phyloP scores from a whole-genome alignment of 2,888 invertebrate genomes.

The Macroteleia sp. region DNA sequence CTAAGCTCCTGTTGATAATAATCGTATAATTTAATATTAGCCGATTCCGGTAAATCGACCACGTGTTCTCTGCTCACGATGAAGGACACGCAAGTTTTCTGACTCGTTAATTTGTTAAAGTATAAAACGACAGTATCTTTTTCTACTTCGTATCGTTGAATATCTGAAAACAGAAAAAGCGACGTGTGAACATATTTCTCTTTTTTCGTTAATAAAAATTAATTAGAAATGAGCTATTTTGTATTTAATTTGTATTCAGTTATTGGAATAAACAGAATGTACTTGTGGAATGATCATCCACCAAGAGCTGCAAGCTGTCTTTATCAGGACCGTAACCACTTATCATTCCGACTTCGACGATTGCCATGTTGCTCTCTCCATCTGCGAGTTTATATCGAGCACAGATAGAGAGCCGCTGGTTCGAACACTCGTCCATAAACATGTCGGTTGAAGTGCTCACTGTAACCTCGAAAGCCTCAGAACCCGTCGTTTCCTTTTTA shows the following conservation, averaged over 20 bases:
- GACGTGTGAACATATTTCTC: too few relatives aligned
- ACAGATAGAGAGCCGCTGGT: slow-evolving; percentile 81
- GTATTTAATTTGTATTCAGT: too few relatives aligned
- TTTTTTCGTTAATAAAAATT: too few relatives aligned
- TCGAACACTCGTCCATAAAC: slow-evolving; percentile 83
- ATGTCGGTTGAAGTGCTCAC: slow-evolving; percentile 83
- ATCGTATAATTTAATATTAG: slow-evolving; percentile 86
- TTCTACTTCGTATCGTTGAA: slow-evolving; percentile 85
- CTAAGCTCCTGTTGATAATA: slow-evolving; percentile 87
- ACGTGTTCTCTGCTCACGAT: slow-evolving; percentile 83
- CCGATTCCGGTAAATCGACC: slow-evolving; percentile 85
- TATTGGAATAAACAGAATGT: not conserved
- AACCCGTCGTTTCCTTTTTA: slow-evolving; percentile 83
- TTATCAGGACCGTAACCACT: slow-evolving; percentile 88
- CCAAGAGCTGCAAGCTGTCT: slow-evolving; percentile 85
- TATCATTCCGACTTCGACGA: slow-evolving; percentile 87
- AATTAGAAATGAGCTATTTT: too few relatives aligned
- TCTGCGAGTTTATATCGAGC: slow-evolving; percentile 82
- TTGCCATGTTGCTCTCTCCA: slow-evolving; percentile 85
- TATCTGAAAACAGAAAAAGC: too few relatives aligned
- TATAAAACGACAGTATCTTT: slow-evolving; percentile 85
- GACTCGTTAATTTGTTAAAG: slow-evolving; percentile 84
- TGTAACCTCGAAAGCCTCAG: slow-evolving; percentile 85
- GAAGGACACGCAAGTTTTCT: slow-evolving; percentile 84
- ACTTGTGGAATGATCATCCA: slow-evolving; percentile 77